Evolutionary conservation across 2,888 invertebrate genomes (phyloP).

Genomic region (Mactromeris polynyma): DNA sequence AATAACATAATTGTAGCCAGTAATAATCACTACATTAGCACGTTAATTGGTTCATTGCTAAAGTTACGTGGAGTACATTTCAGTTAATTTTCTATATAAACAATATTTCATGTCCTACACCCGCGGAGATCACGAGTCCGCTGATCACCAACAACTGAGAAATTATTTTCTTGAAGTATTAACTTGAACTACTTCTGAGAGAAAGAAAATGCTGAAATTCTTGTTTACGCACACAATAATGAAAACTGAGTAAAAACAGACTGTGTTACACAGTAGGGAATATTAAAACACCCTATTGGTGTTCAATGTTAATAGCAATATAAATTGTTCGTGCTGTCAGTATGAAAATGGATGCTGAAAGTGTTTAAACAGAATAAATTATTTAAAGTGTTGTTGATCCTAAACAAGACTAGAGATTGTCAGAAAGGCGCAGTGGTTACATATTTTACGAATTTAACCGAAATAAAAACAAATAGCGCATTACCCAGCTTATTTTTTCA

Average conservation of each 20-base stretch:
- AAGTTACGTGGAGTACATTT: neutral
- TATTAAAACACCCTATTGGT: neutral
- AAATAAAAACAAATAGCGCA: no score
- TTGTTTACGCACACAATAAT: neutral
- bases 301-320: neutral
- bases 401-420: no score
- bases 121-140: neutral
- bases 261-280: neutral
- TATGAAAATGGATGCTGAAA: neutral
- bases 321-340: neutral
- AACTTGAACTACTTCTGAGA: neutral
- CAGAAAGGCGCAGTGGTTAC: no score
- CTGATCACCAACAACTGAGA: neutral
- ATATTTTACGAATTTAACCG: no score
- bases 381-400: no score
- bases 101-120: neutral
- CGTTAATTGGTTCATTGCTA: neutral
- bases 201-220: neutral
- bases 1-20: neutral
- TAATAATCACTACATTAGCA: neutral
- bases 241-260: neutral
- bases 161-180: neutral
- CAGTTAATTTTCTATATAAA: neutral
- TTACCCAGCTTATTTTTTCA: no score
- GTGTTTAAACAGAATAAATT: no score